A percentile compares a stretch with the other conserved stretches of the same genome.
Evolutionary conservation across 2,113 vertebrate species (phyloP).

Genomic region (Ageneiosus marmoratus): DNA sequence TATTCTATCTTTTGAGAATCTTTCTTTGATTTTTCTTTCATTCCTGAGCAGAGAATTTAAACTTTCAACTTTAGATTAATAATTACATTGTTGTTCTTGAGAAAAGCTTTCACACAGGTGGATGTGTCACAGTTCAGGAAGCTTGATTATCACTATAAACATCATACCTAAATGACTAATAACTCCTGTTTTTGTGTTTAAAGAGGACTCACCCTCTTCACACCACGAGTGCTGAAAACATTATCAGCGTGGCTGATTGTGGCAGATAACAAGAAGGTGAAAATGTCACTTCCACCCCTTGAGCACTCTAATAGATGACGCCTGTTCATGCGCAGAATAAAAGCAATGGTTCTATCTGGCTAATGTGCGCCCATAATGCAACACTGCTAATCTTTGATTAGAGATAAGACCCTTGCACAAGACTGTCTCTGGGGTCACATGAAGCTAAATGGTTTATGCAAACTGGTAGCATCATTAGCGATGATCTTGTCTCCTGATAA

Average conservation of each 20-base stretch:
- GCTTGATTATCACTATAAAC: conserved; percentile 7
- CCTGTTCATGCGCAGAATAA: background rate
- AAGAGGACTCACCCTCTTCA: background rate
- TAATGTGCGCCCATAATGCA: conserved; percentile 8
- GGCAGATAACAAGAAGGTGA: conserved; percentile 18
- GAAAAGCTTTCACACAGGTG: background rate
- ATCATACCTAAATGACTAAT: background rate
- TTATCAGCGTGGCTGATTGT: conserved; percentile 13
- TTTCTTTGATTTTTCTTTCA: background rate
- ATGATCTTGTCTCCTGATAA: background rate
- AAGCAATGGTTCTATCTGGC: background rate
- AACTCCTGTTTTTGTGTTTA: background rate
- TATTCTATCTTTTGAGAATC: background rate
- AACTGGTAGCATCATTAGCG: background rate
- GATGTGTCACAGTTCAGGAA: background rate
- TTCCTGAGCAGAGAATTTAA: background rate
- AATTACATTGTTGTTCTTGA: background rate
- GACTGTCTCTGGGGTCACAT: background rate
- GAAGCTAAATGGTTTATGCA: conserved; percentile 11
- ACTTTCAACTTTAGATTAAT: background rate
- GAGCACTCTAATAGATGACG: background rate
- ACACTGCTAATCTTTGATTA: conserved; percentile 21
- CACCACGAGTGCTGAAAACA: background rate
- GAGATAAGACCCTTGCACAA: background rate
- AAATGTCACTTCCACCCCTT: background rate